Evolutionary conservation across 1,140 invertebrate species (phyloP).

Genomic region (Pararge aegeria): DNA sequence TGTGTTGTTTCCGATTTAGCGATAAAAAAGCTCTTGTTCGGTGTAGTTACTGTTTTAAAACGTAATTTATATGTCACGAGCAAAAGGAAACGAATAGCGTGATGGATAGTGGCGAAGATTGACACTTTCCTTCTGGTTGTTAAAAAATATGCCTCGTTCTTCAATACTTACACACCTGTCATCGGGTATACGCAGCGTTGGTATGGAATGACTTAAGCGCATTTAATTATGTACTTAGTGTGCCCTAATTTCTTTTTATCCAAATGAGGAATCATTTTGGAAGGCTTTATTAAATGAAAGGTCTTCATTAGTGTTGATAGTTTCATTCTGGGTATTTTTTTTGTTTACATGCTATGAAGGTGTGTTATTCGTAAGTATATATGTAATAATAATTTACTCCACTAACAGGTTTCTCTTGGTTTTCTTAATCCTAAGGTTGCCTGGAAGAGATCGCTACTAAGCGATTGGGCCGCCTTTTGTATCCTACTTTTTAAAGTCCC

Average conservation of each 20-base stretch:
- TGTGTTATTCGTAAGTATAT: too few species aligned
- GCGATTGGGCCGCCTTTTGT: too few species aligned
- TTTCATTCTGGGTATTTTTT: too few species aligned
- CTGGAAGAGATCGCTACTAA: too few species aligned
- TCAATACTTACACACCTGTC: slow-evolving; percentile 44
- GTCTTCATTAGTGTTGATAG: too few species aligned
- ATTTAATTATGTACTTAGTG: neutral
- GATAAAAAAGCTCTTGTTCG: slow-evolving; percentile 14
- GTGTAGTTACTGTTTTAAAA: slow-evolving; percentile 42
- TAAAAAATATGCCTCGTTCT: slow-evolving; percentile 57
- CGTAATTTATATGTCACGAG: slow-evolving; percentile 54
- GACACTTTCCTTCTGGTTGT: slow-evolving; percentile 65
- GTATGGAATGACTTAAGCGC: neutral
- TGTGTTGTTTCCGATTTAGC: slow-evolving; percentile 18
- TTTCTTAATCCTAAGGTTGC: too few species aligned
- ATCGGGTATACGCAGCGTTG: slow-evolving; percentile 22
- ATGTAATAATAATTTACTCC: too few species aligned
- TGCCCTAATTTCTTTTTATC: neutral
- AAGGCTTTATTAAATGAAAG: neutral
- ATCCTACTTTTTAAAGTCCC: too few species aligned
- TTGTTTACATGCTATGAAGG: too few species aligned
- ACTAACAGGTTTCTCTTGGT: too few species aligned
- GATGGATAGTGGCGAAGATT: slow-evolving; percentile 64
- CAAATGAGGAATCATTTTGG: neutral
- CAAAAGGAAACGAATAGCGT: slow-evolving; percentile 61